Percentiles rank a stretch among this genome's conserved stretches.
Evolutionary conservation across 2,797 vertebrate genomes (phyloP).

Genomic region (Eulemur coronatus): DNA sequence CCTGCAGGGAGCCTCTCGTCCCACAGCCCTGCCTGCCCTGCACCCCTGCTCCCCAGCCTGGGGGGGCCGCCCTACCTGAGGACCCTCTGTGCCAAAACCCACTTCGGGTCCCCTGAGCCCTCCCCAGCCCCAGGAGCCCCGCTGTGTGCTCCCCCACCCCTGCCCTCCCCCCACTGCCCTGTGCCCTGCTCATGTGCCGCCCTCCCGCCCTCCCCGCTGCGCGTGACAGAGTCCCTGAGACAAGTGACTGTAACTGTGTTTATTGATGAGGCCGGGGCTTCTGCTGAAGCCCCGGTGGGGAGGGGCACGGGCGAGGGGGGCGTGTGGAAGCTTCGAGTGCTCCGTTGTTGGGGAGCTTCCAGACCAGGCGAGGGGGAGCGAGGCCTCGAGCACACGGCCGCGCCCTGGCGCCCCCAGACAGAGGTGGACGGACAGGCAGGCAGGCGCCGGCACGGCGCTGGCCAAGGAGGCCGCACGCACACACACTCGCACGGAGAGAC

Average conservation of each 20-base stretch:
- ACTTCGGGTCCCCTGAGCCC: neutral
- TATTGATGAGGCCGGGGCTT: conserved; percentile 67
- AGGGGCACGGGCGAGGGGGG: conserved; percentile 33
- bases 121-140: no score
- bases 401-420: neutral
- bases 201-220: no score
- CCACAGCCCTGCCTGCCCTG: neutral
- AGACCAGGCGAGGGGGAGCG: conserved; percentile 34
- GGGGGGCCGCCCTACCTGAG: neutral
- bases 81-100: neutral
- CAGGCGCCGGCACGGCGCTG: neutral
- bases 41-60: neutral
- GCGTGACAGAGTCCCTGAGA: neutral
- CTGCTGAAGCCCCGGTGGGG: conserved; percentile 63
- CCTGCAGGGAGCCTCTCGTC: neutral
- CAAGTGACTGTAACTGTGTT: conserved; percentile 57
- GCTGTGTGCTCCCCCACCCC: neutral
- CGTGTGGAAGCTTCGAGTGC: neutral
- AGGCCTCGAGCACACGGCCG: conserved; percentile 19
- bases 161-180: neutral
- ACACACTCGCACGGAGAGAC: conserved; percentile 7
- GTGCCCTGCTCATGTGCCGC: no score
- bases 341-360: conserved; percentile 14
- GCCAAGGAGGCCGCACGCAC: neutral
- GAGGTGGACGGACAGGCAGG: neutral